These are phyloP conservation scores for Pantherophis vulpinus DNA, from an alignment of 2,797 vertebrate species.

Conservation along the genomic window DNA sequence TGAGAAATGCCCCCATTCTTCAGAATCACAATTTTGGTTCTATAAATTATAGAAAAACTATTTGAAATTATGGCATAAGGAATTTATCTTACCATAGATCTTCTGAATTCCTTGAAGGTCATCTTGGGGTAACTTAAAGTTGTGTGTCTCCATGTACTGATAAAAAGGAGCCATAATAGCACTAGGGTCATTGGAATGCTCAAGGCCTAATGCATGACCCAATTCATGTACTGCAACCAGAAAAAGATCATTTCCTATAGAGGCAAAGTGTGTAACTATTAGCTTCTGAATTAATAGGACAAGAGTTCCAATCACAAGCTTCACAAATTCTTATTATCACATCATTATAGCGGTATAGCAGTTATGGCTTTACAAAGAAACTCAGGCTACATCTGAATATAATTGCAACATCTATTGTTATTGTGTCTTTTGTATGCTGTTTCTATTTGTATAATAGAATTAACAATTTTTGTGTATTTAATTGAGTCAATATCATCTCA, in stretches of 20 bases:
- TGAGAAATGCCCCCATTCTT: not conserved
- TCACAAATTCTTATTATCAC: not conserved
- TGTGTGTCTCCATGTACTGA: constrained; percentile 98
- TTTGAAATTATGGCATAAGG: not conserved
- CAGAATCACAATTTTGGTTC: not conserved
- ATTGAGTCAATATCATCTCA: not conserved
- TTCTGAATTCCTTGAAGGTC: constrained; percentile 98
- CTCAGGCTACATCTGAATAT: not conserved
- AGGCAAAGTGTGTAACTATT: constrained; percentile 42
- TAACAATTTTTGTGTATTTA: not conserved
- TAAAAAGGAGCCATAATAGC: constrained; percentile 99
- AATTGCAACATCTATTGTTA: not conserved
- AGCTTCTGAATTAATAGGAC: constrained; percentile 7
- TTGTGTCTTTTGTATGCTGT: not conserved
- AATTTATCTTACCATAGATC: constrained; percentile 83
- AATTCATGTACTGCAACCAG: constrained; percentile 94
- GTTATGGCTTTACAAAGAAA: not conserved
- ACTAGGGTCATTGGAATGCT: constrained; percentile 94
- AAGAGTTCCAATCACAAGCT: not conserved
- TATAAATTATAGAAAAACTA: not conserved
- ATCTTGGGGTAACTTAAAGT: constrained; percentile 96
- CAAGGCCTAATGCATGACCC: constrained; percentile 90
- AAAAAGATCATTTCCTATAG: constrained; percentile 91
- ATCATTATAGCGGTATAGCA: not conserved
- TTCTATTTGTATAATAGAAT: not conserved